A percentile compares a stretch with the other conserved stretches of the same genome.
Evolutionary conservation across 2,113 vertebrate genomes (phyloP).

Genomic region (Bos javanicus): DNA sequence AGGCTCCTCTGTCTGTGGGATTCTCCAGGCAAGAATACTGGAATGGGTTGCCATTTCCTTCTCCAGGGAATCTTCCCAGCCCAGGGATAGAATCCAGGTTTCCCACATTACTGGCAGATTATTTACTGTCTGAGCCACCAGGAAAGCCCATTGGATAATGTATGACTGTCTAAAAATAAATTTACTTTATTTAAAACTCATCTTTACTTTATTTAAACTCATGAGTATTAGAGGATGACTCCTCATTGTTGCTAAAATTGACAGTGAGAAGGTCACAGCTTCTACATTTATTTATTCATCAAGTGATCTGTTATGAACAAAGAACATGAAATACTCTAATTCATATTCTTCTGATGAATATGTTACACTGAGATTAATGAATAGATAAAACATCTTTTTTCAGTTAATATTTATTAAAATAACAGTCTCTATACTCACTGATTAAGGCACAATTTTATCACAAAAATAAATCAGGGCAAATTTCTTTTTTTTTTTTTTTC

Average conservation of each 20-base stretch:
- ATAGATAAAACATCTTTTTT: constrained; percentile 79
- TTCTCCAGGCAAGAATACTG: neutral
- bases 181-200: constrained; percentile 72
- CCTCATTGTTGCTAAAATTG: constrained; percentile 61
- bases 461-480: constrained; percentile 27
- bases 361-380: constrained; percentile 79
- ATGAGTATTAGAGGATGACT: constrained; percentile 53
- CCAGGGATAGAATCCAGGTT: neutral
- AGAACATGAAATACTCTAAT: constrained; percentile 82
- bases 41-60: neutral
- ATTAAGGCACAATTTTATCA: constrained; percentile 73
- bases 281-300: constrained; percentile 81
- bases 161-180: constrained; percentile 53
- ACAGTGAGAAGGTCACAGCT: constrained; percentile 65
- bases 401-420: constrained; percentile 88
- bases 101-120: neutral
- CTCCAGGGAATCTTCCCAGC: neutral
- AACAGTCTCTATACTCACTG: constrained; percentile 78
- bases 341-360: constrained; percentile 80
- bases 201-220: constrained; percentile 73
- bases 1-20: neutral
- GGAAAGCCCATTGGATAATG: neutral
- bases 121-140: neutral
- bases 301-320: constrained; percentile 82
- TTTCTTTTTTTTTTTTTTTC: no score